Base-by-base conservation (phyloP, 2,113 vertebrate genomes). In the Piaya cayana region DNA sequence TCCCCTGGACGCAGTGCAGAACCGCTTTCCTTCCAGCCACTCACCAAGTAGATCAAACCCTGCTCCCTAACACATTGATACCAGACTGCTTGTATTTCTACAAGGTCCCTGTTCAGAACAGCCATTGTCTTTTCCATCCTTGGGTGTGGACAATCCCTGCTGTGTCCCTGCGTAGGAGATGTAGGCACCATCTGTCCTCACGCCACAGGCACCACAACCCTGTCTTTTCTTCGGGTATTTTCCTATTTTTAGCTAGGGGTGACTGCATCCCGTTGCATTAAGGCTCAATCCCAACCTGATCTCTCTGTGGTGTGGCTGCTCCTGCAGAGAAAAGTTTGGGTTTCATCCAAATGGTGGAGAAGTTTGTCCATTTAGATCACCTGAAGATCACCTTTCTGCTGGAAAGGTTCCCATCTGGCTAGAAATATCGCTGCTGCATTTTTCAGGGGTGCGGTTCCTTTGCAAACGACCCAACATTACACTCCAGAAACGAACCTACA, bases 391-490 rank as follows among this genome's bases (percentile, higher is more conserved):
- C n/a, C 37, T 93, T 95, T 94, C 91, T 82, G 56, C 43, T 79
- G 79, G 72, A 95, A 93, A 96, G 56, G 56, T 39, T 72, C 65
- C 92, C 82, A 95, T 82, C 79, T 97, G 95, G 90, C 81, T 95
- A 63, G 81, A 82, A 94, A 82, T 58, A 94, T 7, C 83, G 71
- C 52, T 83, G 50, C 30, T 68, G 59, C 27, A 32, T 93, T 95
- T 95, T 95, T 85, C 75, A 92, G 85, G 27, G 43, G 96, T 86
- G 76, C 22, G 55, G 49, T 36, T 94, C 88, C 11, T 59, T 96
- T 92, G 77, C 30, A 95, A 97, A 97, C 89, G 37, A 91, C 58
- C 58, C 29, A n/a, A 15, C 76, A 86, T 76, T 85, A 55, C 19
- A 56, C 17, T 86, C 55, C 87, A 93, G 68, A 83, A 92, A 92